Conservation (phyloP, 2,888 invertebrate species). For the Bombylius major region DNA sequence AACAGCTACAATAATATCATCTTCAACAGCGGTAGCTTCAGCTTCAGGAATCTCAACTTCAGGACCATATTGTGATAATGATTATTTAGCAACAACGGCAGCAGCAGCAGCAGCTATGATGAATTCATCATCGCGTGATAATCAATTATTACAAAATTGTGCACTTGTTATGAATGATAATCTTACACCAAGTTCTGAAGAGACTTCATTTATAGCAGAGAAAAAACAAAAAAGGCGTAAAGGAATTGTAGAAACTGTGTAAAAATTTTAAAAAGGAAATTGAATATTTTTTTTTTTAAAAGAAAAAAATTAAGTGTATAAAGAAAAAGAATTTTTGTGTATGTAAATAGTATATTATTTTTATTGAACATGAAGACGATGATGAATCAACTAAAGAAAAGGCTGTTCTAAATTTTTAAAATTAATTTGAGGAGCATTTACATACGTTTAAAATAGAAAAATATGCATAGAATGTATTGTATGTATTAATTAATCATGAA, state of each 20-base stretch:
- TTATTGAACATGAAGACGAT: too few species aligned
- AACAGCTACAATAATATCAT: neutral
- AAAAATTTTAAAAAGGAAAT: conserved; percentile 15
- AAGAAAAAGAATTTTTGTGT: too few species aligned
- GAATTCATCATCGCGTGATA: conserved; percentile 11
- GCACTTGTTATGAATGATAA: conserved; percentile 5
- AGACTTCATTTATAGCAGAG: conserved; percentile 63
- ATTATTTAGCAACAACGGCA: neutral
- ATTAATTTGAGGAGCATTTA: too few species aligned
- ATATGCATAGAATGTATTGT: too few species aligned
- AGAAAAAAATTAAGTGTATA: neutral
- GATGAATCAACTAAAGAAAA: too few species aligned
- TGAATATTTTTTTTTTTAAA: neutral
- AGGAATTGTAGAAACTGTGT: conserved; percentile 42
- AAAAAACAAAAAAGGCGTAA: conserved; percentile 38
- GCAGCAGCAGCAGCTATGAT: neutral
- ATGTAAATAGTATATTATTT: too few species aligned
- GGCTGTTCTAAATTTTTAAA: too few species aligned
- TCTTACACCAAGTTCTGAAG: conserved; percentile 45
- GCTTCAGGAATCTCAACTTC: neutral
- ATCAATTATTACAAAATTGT: conserved; percentile 16
- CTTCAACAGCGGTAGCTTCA: neutral
- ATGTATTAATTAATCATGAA: too few species aligned
- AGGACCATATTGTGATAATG: neutral
- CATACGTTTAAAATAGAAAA: too few species aligned